phyloP scores from a whole-genome alignment of 2,797 vertebrate species.

The Chelmon rostratus region DNA sequence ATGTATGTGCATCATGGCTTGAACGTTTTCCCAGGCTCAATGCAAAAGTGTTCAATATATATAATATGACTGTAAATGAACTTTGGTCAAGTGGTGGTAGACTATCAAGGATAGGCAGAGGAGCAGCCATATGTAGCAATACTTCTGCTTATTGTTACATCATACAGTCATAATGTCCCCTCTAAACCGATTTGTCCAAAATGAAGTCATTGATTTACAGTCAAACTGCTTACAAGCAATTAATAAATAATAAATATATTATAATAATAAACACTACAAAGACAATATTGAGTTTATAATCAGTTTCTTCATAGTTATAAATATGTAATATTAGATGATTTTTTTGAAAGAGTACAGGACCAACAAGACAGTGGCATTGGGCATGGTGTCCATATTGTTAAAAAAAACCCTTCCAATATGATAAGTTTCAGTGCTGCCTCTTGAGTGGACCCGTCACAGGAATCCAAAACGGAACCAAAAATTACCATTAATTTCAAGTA shows the following conservation, averaged over 20 bases:
- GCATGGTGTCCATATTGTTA: not conserved
- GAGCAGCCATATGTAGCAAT: not conserved
- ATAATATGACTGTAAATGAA: not conserved
- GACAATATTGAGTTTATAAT: not conserved
- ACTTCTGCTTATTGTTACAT: not conserved
- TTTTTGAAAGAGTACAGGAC: not conserved
- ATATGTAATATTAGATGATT: not conserved
- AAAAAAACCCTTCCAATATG: not conserved
- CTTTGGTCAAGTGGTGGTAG: slow-evolving; percentile 19
- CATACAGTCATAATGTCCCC: not conserved
- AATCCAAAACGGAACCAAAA: not conserved
- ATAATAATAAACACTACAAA: not conserved
- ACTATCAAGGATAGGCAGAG: not conserved
- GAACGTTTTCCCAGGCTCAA: not conserved
- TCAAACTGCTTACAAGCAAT: slow-evolving; percentile 2
- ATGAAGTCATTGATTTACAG: not conserved
- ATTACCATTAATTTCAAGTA: not conserved
- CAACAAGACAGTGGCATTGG: not conserved
- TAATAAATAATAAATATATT: not conserved
- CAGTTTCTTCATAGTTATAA: not conserved
- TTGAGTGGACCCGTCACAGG: not conserved
- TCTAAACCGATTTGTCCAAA: not conserved
- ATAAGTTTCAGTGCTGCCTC: not conserved
- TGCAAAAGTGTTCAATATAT: not conserved
- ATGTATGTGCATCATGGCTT: not conserved